Base-by-base conservation (phyloP, 2,113 vertebrate species). In the Larimichthys crocea region DNA sequence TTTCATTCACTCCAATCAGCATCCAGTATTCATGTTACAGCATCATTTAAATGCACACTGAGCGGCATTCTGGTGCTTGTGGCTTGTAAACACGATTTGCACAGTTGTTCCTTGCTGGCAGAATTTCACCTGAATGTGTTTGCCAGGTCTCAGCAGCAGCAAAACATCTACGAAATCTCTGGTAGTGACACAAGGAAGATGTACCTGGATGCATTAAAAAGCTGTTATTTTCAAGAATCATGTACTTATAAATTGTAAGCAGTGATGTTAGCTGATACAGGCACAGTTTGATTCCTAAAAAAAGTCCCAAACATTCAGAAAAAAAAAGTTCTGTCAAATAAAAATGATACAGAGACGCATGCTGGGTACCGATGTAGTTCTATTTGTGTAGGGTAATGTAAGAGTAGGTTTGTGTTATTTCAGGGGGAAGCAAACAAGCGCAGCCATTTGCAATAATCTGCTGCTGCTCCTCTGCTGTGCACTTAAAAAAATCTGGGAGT, bases 61-160 rank as follows among this genome's bases (percentile, higher is more conserved):
- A 75, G 74, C 3, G 73, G 62, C 49, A 6, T 77, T 80, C 29
- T 16, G 17, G 31, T 74, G 76, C 69, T 52, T 48, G 57, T 80
- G 64, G 75, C 79, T 86, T 73, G 49, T 80, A 82, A 86, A 87
- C 79, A 74, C 52, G 78, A 77, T 86, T 84, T 85, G 71, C 65
- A 68, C 67, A 72, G 64, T 73, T 73, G 71, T 74, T 84, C 71
- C 59, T 76, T 8, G 46, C 69, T 62, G 64, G 24, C 59, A 57
- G 56, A 16, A 29, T 57, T 26, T 74, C 65, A 66, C 56, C 22
- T 76, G 53, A 44, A 82, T 64, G 83, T 42, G 65, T 74, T 79
- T 83, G 55, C 75, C 79, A 63, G 76, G 76, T 91, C 52, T 66
- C 57, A 76, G 65, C 42, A 22, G 55, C 29, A 50, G 69, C 62